Evolutionary conservation across 2,888 invertebrate species (phyloP), one percentile per base, ranked within the genome.

Genomic region (Chalcosyrphus nemorum): DNA sequence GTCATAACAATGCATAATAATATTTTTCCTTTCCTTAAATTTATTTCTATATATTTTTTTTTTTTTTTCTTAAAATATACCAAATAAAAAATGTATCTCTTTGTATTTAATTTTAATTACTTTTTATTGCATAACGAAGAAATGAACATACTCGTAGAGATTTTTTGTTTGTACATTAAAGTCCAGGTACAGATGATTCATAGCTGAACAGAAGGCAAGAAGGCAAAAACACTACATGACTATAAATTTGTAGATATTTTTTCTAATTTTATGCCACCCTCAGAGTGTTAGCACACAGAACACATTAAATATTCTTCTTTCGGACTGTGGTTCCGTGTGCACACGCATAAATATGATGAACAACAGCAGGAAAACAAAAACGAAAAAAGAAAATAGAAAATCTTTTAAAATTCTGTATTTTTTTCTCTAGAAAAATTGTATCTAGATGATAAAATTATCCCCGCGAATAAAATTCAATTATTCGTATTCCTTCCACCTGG

Each of bases 241-340:
- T 35, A 63, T 54, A 32, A 61, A 54, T 52, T 47, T 63, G 29
- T 32, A 43, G 35, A 56, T 38, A n/a, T 15, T 72, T 59, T 47
- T 59, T 75, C 80, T 80, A 84, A 75, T 75, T 65, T 61, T 78
- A 72, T 41, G 45, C 41, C 71, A 27, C 57, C 41, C 68, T 57
- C 57, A 52, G n/a, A 63, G 61, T 38, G 41, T 54, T 59, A 66
- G 13, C 57, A 52, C 11, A 59, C 11, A 61, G 50, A 41, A 35
- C 27, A 21, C 52, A 68, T 70, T 24, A 41, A 68, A 68, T 29
- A 68, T 41, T 2, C 54, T 41, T 2, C 56, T 41, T 50, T 43
- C 70, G 54, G 43, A 24, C 74, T 68, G 74, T 84, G 84, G 84
- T 84, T 65, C 80, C 84, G 84, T 84, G 84, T 84, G 84, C 84